Base-by-base conservation (phyloP, 2,888 invertebrate genomes). In the Meteorus cinctellus region DNA sequence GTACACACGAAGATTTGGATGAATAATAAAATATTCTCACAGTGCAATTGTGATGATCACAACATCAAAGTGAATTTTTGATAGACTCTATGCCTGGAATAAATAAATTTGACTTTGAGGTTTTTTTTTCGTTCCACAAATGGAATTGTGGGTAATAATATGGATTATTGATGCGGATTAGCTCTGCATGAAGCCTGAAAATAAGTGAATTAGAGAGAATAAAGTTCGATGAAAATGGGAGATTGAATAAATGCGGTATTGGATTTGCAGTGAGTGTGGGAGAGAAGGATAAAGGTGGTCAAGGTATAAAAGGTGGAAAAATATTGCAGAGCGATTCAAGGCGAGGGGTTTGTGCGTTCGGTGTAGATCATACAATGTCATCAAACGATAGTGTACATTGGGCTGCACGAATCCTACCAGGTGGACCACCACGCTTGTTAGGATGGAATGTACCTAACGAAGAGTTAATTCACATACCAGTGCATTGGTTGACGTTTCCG, bases 401-500 rank as follows among this genome's bases (percentile, higher is more conserved):
- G 88, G 89, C 86, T 79, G 87, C 89, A 77, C 85, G 89, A 80
- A 82, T 87, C 68, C 80, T 85, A 77, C 86, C 88, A 78, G 86
- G 85, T 77, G 87, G 88, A 71, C 86, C 88, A 84, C 87, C 88
- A 81, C 90, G 91, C 67, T 89, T 94, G 90, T 88, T 95, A 78
- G 95, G 94, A 81, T 96, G 95, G 91, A 95, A 96, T 86, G 92
- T 96, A 41, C 93, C 94, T 8, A 93, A 94, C 34, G 94, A 94
- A 68, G 95, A 96, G 85, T 90, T 96, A 79, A 91, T 93, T 41
- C 93, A 95, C 83, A 94, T 97, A 82, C 89, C 89, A 72, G 91
- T 90, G 72, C 96, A 96, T 89, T 97, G 96, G 96, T 91, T 96
- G 41, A 90, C 92, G 48, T 96, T 93, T 89, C 93, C 94, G 4